Conservation (phyloP, 2,797 vertebrate genomes). For the Sus cebifrons region DNA sequence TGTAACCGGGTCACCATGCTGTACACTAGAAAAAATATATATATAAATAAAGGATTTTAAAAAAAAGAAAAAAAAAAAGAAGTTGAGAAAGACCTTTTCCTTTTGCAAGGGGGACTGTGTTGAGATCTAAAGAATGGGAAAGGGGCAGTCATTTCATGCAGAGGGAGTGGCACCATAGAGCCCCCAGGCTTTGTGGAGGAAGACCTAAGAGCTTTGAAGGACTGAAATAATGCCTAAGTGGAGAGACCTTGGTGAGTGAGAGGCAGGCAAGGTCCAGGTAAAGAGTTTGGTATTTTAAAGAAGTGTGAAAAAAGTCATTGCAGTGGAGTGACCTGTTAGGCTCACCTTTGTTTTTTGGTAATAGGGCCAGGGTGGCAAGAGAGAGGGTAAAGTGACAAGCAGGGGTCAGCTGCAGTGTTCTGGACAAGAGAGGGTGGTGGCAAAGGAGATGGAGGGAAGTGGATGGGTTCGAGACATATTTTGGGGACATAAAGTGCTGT, state of each 20-base stretch:
- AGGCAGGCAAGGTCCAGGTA: fast-evolving
- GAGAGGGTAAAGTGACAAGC: background rate
- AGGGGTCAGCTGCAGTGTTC: background rate
- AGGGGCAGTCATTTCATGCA: background rate
- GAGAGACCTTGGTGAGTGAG: background rate
- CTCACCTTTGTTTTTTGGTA: background rate
- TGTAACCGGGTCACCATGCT: no score
- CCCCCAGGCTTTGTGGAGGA: fast-evolving
- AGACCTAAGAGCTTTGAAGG: background rate
- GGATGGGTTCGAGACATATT: fast-evolving
- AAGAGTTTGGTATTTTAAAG: background rate
- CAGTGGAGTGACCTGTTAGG: background rate
- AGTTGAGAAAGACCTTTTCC: background rate
- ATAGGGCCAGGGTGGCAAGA: background rate
- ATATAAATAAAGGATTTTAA: no score
- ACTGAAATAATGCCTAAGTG: background rate
- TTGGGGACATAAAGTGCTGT: background rate
- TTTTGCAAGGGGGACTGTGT: background rate
- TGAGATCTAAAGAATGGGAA: background rate
- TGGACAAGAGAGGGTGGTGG: fast-evolving
- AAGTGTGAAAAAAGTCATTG: background rate
- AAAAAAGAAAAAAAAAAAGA: no score
- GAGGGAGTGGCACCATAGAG: fast-evolving
- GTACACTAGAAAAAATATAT: no score
- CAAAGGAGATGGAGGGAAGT: background rate